Evolutionary conservation across 2,113 vertebrate species (phyloP), one percentile per base, ranked within the genome.

Genomic region (Thunnus maccoyii): DNA sequence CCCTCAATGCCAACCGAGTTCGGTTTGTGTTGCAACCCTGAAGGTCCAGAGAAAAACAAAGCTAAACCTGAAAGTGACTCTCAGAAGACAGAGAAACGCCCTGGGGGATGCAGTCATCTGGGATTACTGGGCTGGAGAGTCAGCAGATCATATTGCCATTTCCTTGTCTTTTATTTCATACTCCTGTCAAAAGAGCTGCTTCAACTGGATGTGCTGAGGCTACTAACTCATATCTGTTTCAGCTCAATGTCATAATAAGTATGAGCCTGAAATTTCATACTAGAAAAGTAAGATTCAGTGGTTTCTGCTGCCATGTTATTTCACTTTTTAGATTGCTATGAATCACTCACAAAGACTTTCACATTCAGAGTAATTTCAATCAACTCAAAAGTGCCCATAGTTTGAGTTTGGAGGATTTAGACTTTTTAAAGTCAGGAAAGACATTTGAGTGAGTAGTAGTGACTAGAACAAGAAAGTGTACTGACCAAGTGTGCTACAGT

Each of bases 21-120:
- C 64, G 63, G 72, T 80, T 88, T 84, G 60, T 67, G 69, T 88
- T 90, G 84, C 75, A 82, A 51, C 52, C 88, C 84, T 71, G 61
- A 80, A 88, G 84, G 88, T 84, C 70, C 70, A 22, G 57, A 72
- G 64, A 72, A 50, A 74, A 72, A 89, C 85, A 87, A 87, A 88
- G 69, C 72, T 72, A 12, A 18, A 86, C 10, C 77, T 82, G 82
- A 85, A 41, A 88, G 82, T 63, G 62, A 73, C 20, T 83, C 66
- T 85, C 46, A 62, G 68, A 75, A 69, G 64, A 87, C 71, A 78
- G 63, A 78, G 62, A 67, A 84, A 47, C 2, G 2, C 76, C 87
- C 65, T 22, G 67, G 70, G 82, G 89, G 79, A 47, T 16, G 20
- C 51, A 48, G 66, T 73, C 75, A 44, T 73, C 85, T 86, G 64